A percentile compares a stretch with the other conserved stretches of the same genome.
phyloP scores from a whole-genome alignment of 2,888 invertebrate genomes.

The Gnatocerus cornutus region DNA sequence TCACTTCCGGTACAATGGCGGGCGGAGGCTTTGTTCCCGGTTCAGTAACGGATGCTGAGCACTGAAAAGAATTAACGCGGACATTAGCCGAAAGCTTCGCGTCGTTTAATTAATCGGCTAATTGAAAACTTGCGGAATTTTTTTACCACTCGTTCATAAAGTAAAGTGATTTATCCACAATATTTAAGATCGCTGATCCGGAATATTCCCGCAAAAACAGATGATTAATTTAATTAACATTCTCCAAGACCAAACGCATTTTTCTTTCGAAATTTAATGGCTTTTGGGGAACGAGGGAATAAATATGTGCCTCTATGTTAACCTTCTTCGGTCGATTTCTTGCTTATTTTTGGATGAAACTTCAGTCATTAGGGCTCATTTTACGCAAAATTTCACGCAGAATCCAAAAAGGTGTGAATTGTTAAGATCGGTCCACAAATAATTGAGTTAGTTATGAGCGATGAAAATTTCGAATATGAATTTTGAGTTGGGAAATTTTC shows the following conservation, averaged over 20 bases:
- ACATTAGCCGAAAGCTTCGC: conserved; percentile 63
- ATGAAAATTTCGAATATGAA: too few species aligned
- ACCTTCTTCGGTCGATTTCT: too few species aligned
- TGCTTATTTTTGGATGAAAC: too few species aligned
- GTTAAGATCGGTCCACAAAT: too few species aligned
- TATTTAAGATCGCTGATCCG: conserved; percentile 55
- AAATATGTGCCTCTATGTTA: too few species aligned
- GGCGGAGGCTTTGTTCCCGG: conserved; percentile 66
- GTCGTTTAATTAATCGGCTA: conserved; percentile 68
- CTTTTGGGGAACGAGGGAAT: too few species aligned
- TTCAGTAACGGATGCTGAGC: conserved; percentile 59
- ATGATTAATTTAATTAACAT: conserved; percentile 60
- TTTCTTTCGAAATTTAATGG: too few species aligned
- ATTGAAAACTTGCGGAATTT: conserved; percentile 67
- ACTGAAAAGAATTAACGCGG: conserved; percentile 66
- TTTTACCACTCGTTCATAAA: conserved; percentile 55
- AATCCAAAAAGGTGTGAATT: too few species aligned
- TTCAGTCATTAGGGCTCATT: too few species aligned
- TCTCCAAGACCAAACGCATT: conserved; percentile 37
- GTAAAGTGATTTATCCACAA: conserved; percentile 57
- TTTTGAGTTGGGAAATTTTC: too few species aligned
- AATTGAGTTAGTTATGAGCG: too few species aligned
- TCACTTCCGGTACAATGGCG: conserved; percentile 70
- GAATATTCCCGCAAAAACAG: conserved; percentile 55
- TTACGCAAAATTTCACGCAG: too few species aligned